A percentile compares a stretch with the other conserved stretches of the same genome.
These are phyloP conservation scores for Mastigias papua DNA, from an alignment of 30 jellyfish, hydroid and myxozoan species.

Conservation along the genomic window DNA sequence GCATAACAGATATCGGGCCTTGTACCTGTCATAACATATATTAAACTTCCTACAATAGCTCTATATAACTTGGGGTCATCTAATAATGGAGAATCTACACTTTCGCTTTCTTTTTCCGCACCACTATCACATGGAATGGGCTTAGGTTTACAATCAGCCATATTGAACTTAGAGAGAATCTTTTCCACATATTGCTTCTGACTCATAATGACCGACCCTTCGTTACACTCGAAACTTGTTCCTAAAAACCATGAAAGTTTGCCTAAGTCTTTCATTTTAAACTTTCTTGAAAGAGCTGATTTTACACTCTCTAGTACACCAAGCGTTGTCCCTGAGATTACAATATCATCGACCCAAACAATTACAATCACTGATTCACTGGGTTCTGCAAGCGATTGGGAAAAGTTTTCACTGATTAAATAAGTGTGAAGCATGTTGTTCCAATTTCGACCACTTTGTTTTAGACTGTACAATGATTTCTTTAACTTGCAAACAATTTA, in stretches of 20 bases:
- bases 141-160: slow-evolving; percentile 71
- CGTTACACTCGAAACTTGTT: slow-evolving; percentile 7
- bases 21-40: slow-evolving; percentile 17
- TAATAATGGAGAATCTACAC: not conserved
- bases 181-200: slow-evolving; percentile 18
- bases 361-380: slow-evolving; percentile 2
- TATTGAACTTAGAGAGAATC: slow-evolving; percentile 20
- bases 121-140: slow-evolving; percentile 61
- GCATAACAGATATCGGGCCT: slow-evolving; percentile 35
- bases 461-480: slow-evolving; percentile 45
- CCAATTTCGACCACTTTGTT: slow-evolving; percentile 68
- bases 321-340: slow-evolving; percentile 24
- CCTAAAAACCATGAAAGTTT: slow-evolving; percentile 33
- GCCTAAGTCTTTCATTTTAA: slow-evolving; percentile 63
- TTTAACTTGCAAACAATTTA: slow-evolving; percentile 19
- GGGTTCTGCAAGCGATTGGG: slow-evolving; percentile 36
- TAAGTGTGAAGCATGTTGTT: slow-evolving; percentile 18
- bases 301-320: not conserved
- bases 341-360: slow-evolving; percentile 71
- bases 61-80: slow-evolving; percentile 27
- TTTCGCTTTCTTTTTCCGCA: slow-evolving; percentile 14
- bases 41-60: slow-evolving; percentile 3
- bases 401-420: slow-evolving; percentile 13
- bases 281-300: not conserved
- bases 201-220: not conserved